Conservation (phyloP, 1,140 invertebrate species). For the Hycleus phaleratus region DNA sequence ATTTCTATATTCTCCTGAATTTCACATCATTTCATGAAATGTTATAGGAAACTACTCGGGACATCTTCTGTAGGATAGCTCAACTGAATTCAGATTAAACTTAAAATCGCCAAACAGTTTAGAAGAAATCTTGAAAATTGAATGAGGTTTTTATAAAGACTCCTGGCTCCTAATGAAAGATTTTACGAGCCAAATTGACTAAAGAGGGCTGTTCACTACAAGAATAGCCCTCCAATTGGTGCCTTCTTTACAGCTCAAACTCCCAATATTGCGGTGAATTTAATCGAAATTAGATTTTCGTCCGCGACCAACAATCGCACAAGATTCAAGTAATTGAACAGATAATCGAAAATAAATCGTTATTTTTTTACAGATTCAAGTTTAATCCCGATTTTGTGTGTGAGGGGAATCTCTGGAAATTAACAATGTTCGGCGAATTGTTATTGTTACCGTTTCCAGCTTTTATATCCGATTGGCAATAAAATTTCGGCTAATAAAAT, state of each 20-base stretch:
- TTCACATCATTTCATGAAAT: no score
- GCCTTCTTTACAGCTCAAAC: constrained; percentile 4
- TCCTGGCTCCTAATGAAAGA: not conserved
- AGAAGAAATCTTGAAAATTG: not conserved
- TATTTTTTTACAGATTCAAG: constrained; percentile 31
- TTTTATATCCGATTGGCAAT: constrained; percentile 54
- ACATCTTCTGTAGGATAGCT: no score
- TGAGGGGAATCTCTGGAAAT: constrained; percentile 54
- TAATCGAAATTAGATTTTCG: constrained; percentile 1
- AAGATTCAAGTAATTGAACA: constrained; percentile 8
- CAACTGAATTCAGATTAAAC: no score
- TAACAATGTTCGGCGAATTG: constrained; percentile 57
- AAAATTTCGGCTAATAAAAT: not conserved
- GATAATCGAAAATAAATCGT: no score
- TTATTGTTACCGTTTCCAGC: constrained; percentile 57
- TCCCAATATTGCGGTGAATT: constrained; percentile 1
- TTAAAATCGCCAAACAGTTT: not conserved
- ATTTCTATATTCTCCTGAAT: no score
- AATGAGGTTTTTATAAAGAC: not conserved
- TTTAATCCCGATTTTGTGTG: constrained; percentile 46
- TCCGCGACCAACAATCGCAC: constrained; percentile 13
- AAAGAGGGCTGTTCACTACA: constrained; percentile 6
- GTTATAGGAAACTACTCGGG: no score
- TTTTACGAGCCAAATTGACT: constrained; percentile 11
- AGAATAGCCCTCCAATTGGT: constrained; percentile 1